These are phyloP conservation scores for Capromys pilorides DNA, from an alignment of 2,797 vertebrate genomes.

Conservation along the genomic window DNA sequence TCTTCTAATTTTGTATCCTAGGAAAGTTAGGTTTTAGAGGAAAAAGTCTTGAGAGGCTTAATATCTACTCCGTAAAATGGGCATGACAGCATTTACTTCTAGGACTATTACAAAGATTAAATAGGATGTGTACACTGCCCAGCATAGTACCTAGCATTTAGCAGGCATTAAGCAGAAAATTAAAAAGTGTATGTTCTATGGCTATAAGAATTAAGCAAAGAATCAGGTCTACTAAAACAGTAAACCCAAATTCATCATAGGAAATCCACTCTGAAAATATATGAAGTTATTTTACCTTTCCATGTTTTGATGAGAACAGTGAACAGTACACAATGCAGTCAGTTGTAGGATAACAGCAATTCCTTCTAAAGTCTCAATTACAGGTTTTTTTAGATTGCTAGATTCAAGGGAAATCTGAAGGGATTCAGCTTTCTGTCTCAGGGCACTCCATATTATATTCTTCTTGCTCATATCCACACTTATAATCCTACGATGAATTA, in stretches of 20 bases:
- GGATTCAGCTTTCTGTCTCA: slow-evolving; percentile 87
- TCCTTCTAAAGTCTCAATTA: slow-evolving; percentile 87
- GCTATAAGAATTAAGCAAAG: slow-evolving; percentile 52
- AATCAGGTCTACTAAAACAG: slow-evolving; percentile 35
- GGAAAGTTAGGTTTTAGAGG: slow-evolving; percentile 31
- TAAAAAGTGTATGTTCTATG: slow-evolving; percentile 40
- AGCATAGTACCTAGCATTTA: not conserved
- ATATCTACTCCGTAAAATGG: slow-evolving; percentile 17
- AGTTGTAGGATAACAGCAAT: slow-evolving; percentile 88
- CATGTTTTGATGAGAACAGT: slow-evolving; percentile 77
- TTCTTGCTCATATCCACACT: slow-evolving; percentile 88
- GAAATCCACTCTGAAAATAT: slow-evolving; percentile 64
- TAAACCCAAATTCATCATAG: slow-evolving; percentile 50
- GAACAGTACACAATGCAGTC: slow-evolving; percentile 89
- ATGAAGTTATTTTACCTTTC: slow-evolving; percentile 82
- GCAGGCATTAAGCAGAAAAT: not conserved
- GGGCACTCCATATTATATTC: slow-evolving; percentile 90
- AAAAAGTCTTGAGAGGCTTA: not conserved
- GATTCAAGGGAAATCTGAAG: slow-evolving; percentile 85
- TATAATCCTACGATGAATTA: slow-evolving; percentile 82
- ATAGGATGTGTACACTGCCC: not conserved
- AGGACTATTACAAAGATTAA: slow-evolving; percentile 33
- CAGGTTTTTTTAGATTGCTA: slow-evolving; percentile 66
- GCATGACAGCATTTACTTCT: not conserved
- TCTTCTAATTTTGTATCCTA: slow-evolving; percentile 1